These are phyloP conservation scores for Adineta ricciae DNA, from an alignment of 2,888 invertebrate species.

Conservation along the genomic window DNA sequence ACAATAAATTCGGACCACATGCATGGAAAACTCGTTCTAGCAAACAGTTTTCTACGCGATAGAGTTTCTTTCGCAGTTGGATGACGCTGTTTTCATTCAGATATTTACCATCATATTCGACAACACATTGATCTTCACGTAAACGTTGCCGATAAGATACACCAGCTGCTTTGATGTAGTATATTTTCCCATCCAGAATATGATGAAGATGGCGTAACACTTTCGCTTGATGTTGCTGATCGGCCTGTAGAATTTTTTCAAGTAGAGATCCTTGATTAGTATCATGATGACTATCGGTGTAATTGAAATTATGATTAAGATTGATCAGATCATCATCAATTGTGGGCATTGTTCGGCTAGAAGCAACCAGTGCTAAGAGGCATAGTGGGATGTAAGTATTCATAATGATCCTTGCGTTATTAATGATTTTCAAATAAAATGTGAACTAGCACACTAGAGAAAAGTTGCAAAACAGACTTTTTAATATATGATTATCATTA, in stretches of 20 bases:
- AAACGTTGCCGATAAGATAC: not conserved
- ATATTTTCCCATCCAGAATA: not conserved
- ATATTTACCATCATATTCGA: not conserved
- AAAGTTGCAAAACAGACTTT: not conserved
- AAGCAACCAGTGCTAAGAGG: not conserved
- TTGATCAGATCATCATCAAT: not conserved
- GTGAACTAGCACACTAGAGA: not conserved
- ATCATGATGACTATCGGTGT: not conserved
- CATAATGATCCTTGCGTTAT: not conserved
- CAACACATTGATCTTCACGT: slow-evolving; percentile 8
- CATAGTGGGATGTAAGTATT: not conserved
- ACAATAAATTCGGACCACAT: slow-evolving; percentile 3
- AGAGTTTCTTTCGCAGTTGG: not conserved
- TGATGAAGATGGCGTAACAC: not conserved
- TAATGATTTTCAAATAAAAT: not conserved
- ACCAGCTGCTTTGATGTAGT: not conserved
- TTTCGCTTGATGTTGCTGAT: not conserved
- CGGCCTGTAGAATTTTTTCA: not conserved
- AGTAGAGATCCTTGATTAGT: not conserved
- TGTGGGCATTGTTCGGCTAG: not conserved
- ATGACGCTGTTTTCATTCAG: not conserved
- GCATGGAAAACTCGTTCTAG: slow-evolving; percentile 1
- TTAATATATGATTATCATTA: not conserved
- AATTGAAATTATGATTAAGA: not conserved
- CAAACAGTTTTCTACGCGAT: not conserved